Evolutionary conservation across 2,888 invertebrate genomes (phyloP), one percentile per base, ranked within the genome.

Genomic region (Uloborus plumipes): DNA sequence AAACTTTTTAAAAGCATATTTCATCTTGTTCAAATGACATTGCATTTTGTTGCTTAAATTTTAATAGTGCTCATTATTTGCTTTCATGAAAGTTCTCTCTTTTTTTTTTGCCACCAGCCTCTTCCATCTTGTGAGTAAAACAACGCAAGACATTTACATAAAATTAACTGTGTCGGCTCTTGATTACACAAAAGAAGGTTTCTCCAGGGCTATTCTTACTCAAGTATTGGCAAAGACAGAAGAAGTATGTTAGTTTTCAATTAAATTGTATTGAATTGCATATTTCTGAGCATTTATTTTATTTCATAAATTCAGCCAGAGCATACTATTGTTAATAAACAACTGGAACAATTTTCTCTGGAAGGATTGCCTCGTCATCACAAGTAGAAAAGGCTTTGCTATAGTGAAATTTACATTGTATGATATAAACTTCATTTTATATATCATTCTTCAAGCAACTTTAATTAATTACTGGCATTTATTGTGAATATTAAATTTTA

Each of bases 111-210:
- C 6, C 11, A 2, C 3, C 89, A 95, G 95, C 88, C 91, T 97
- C 76, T 91, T 94, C 87, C 93, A 94, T 87, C 90, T 97, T 86
- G 94, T 96, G 79, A 86, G 87, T 31, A 62, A 50, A 14, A 81
- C 84, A 3, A 85, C 73, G 16, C 85, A 96, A 88, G 95, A 96
- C 87, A 95, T 95, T 88, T 98, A 98, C 89, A 93, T 97, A 0
- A 99, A 99, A 89, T 91, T 99, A 83, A 95, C 97, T 74, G 93
- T 97, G 83, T 96, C 98, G 7, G 94, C 95, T 85, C 90, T 99
- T 86, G 96, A 98, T 90, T 99, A 98, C 88, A 92, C 93, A 3
- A 90, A 93, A 70, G 93, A 94, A 81, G 93, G 94, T 91, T 84
- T 85, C 66, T 73, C 86, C 49, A 78, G 86, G 72, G 83, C 82